Conservation (phyloP, 2,113 vertebrate species). For the Glaucomys volans region DNA sequence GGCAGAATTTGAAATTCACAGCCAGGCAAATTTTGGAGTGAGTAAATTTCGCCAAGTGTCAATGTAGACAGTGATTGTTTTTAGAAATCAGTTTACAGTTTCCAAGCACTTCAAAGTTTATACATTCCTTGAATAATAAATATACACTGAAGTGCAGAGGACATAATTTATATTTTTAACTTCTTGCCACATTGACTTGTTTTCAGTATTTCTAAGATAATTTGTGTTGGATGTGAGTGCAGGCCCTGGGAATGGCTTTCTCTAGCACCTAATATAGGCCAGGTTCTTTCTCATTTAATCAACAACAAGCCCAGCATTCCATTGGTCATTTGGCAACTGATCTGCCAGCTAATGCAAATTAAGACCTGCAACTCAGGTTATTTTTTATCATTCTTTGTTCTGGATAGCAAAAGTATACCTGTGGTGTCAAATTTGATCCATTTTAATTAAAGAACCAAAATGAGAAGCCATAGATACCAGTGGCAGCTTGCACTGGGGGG, state of each 20-base stretch:
- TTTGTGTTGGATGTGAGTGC: background rate
- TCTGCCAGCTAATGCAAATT: background rate
- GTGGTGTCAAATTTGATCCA: background rate
- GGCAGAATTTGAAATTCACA: slow-evolving; percentile 33
- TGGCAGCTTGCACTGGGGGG: background rate
- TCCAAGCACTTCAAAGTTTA: background rate
- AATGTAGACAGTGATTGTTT: background rate
- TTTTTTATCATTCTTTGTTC: background rate
- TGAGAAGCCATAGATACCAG: background rate
- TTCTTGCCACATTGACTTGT: background rate
- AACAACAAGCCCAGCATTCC: background rate
- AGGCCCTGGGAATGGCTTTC: background rate
- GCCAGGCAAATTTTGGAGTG: background rate
- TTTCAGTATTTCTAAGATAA: background rate
- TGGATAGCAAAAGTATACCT: background rate
- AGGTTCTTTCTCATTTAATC: background rate
- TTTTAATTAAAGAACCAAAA: background rate
- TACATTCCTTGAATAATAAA: background rate
- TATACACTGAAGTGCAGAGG: background rate
- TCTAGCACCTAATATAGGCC: background rate
- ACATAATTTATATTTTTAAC: background rate
- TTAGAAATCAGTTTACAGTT: background rate
- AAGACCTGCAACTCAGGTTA: background rate
- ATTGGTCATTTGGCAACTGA: background rate
- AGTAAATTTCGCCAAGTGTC: background rate